Evolutionary conservation across 1,140 invertebrate genomes (phyloP).

Genomic region (Drosophila athabasca): DNA sequence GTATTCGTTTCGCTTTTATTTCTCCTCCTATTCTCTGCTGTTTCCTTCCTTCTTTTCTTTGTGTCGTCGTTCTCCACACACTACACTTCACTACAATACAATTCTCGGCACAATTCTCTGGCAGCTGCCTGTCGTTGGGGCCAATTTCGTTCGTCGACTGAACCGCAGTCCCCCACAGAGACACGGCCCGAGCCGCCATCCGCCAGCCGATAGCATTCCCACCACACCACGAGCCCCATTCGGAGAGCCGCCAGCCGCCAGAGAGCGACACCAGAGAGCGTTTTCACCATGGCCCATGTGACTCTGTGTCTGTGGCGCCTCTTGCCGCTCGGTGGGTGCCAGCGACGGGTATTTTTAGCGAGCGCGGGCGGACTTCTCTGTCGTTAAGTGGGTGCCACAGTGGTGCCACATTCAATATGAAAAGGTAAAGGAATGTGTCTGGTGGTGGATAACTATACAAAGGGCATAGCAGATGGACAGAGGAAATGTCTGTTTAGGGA

Average conservation of each 20-base stretch:
- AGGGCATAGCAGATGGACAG: too few relatives aligned
- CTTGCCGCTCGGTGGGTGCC: slow-evolving; percentile 43
- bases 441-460: background rate
- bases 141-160: slow-evolving; percentile 71
- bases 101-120: slow-evolving; percentile 43
- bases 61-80: slow-evolving; percentile 33
- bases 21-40: slow-evolving; percentile 4
- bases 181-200: slow-evolving; percentile 23
- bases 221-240: slow-evolving; percentile 24
- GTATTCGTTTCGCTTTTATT: slow-evolving; percentile 13
- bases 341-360: slow-evolving; percentile 67
- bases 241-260: slow-evolving; percentile 5
- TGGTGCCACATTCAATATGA: too few relatives aligned
- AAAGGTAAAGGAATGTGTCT: too few relatives aligned
- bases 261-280: too few relatives aligned
- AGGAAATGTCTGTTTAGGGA: too few relatives aligned
- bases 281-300: slow-evolving; percentile 74
- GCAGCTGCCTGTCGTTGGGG: slow-evolving; percentile 64
- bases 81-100: slow-evolving; percentile 49
- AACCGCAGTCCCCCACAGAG: slow-evolving; percentile 31
- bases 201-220: slow-evolving; percentile 39
- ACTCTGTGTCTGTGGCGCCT: slow-evolving; percentile 68
- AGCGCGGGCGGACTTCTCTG: slow-evolving; percentile 59
- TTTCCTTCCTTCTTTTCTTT: background rate
- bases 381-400: slow-evolving; percentile 22